These are phyloP conservation scores for Gallirallus australis DNA, from an alignment of 2,797 vertebrate genomes.

Conservation along the genomic window DNA sequence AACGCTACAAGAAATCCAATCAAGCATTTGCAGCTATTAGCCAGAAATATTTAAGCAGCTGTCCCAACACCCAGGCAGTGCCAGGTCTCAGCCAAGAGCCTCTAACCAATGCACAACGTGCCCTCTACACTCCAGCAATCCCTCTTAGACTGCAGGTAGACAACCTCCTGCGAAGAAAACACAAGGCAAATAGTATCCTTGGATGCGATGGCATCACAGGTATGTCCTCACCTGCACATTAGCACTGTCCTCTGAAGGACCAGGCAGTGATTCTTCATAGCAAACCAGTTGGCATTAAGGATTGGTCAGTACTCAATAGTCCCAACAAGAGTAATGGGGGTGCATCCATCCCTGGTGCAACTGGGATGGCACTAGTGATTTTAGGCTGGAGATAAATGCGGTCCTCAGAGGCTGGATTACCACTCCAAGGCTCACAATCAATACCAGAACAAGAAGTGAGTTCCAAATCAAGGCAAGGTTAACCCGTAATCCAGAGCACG, in stretches of 20 bases:
- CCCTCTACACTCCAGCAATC: neutral
- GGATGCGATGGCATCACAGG: neutral
- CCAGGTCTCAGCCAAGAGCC: neutral
- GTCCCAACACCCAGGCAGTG: neutral
- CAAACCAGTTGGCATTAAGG: neutral
- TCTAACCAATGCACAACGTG: fast-evolving
- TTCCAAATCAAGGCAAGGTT: constrained; percentile 23
- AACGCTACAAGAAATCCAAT: neutral
- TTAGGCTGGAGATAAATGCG: neutral
- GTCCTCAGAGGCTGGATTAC: neutral
- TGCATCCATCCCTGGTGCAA: neutral
- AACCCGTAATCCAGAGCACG: neutral
- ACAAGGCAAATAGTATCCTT: neutral
- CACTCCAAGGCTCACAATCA: neutral
- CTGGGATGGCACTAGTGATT: neutral
- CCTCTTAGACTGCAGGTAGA: neutral
- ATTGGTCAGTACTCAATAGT: neutral
- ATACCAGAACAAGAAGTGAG: neutral
- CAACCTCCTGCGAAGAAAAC: neutral
- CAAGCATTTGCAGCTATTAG: neutral
- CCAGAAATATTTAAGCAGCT: neutral
- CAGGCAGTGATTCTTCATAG: neutral
- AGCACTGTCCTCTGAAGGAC: neutral
- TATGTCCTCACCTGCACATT: neutral
- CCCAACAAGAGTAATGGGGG: neutral